Evolutionary conservation across 2,797 vertebrate genomes (phyloP).

Genomic region (Synanceia verrucosa): DNA sequence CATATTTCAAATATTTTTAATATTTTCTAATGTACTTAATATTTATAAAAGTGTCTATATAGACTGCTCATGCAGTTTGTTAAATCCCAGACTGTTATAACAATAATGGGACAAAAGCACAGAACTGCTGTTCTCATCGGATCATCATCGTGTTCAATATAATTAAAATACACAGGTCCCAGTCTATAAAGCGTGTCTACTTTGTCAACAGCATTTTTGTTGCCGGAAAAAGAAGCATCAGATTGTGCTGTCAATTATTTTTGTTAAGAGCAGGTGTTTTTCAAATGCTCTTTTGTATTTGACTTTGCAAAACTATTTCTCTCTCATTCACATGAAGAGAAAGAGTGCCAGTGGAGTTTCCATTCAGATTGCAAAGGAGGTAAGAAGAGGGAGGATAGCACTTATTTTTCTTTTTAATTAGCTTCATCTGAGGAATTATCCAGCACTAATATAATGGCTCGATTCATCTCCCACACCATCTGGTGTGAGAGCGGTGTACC

Average conservation of each 20-base stretch:
- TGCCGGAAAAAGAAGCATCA: slow-evolving; percentile 25
- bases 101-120: slow-evolving; percentile 26
- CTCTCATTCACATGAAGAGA: slow-evolving; percentile 10
- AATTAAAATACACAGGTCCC: slow-evolving; percentile 44
- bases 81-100: slow-evolving; percentile 21
- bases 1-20: not conserved
- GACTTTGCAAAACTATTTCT: slow-evolving; percentile 4
- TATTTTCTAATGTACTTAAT: slow-evolving; percentile 22
- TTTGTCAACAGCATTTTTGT: slow-evolving; percentile 13
- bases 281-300: not conserved
- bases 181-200: slow-evolving; percentile 4
- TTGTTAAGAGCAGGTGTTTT: slow-evolving; percentile 17
- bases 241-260: slow-evolving; percentile 46
- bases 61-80: slow-evolving; percentile 14
- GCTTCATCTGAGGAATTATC: slow-evolving; percentile 87
- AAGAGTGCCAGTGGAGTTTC: slow-evolving; percentile 44
- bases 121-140: slow-evolving; percentile 16
- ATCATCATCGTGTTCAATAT: slow-evolving; percentile 11
- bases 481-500: slow-evolving; percentile 79
- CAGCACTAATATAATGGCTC: slow-evolving; percentile 84
- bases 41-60: slow-evolving; percentile 4
- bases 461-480: slow-evolving; percentile 88
- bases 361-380: slow-evolving; percentile 59
- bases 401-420: slow-evolving; percentile 85
- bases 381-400: slow-evolving; percentile 73